phyloP scores from a whole-genome alignment of 2,797 vertebrate genomes.

The Chloroceryle amazona region DNA sequence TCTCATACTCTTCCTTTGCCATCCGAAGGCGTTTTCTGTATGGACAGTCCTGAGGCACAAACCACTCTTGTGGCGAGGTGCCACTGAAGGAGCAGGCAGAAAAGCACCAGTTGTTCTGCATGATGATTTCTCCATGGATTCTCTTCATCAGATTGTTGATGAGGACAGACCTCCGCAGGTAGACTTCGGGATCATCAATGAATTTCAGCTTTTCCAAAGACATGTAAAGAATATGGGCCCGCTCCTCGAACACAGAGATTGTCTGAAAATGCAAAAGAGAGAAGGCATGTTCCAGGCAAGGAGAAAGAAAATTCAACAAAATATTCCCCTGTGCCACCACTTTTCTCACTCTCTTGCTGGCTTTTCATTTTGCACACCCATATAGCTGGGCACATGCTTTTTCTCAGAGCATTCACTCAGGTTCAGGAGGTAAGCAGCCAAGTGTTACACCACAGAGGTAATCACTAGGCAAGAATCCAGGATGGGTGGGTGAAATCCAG shows the following conservation, averaged over 20 bases:
- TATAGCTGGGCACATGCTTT: background rate
- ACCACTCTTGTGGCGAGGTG: constrained; percentile 82
- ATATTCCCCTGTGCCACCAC: background rate
- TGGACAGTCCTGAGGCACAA: constrained; percentile 86
- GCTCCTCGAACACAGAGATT: constrained; percentile 91
- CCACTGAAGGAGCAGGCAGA: constrained; percentile 82
- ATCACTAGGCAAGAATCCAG: background rate
- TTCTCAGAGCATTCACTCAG: background rate
- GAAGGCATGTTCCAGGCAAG: background rate
- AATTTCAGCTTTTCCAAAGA: constrained; percentile 96
- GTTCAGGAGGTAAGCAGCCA: background rate
- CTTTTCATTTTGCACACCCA: background rate
- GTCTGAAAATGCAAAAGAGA: constrained; percentile 79
- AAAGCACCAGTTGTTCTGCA: constrained; percentile 96
- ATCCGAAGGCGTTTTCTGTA: constrained; percentile 92
- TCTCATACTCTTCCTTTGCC: constrained; percentile 86
- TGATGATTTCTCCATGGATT: constrained; percentile 92
- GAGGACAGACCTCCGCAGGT: constrained; percentile 93
- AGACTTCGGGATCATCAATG: constrained; percentile 95
- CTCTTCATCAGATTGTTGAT: constrained; percentile 96
- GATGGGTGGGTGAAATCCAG: background rate
- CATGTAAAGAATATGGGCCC: constrained; percentile 93
- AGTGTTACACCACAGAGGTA: background rate
- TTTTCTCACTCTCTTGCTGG: background rate
- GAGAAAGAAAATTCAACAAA: background rate